phyloP scores from a whole-genome alignment of 2,888 invertebrate species.

The Diaphora mendica region DNA sequence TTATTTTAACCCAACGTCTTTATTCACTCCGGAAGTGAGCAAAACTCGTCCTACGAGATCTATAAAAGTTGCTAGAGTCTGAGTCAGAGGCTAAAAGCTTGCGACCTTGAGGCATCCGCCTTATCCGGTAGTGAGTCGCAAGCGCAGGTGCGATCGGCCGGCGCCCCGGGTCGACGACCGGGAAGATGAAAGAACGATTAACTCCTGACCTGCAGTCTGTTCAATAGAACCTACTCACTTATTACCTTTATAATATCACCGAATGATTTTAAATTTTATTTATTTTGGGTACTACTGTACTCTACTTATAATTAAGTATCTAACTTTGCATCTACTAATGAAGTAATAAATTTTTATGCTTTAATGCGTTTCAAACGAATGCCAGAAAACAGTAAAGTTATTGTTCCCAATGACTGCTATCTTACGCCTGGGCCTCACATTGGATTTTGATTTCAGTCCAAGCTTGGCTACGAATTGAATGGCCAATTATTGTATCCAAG shows the following conservation, averaged over 20 bases:
- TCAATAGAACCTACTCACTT: slow-evolving; percentile 42
- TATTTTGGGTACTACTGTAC: slow-evolving; percentile 7
- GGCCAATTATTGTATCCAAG: too few relatives aligned
- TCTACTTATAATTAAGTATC: background rate
- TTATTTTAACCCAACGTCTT: slow-evolving; percentile 10
- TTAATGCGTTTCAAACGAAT: slow-evolving; percentile 33
- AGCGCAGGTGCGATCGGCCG: slow-evolving; percentile 73
- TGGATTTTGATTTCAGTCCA: too few relatives aligned
- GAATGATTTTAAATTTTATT: slow-evolving; percentile 6
- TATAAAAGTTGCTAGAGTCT: slow-evolving; percentile 42
- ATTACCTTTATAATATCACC: slow-evolving; percentile 4
- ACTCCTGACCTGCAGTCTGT: slow-evolving; percentile 54
- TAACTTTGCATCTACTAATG: slow-evolving; percentile 13
- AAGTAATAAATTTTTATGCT: slow-evolving; percentile 30
- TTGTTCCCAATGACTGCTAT: slow-evolving; percentile 50
- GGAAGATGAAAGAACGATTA: slow-evolving; percentile 59
- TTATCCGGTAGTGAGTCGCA: slow-evolving; percentile 59
- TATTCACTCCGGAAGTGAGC: slow-evolving; percentile 41
- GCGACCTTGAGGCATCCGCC: slow-evolving; percentile 74
- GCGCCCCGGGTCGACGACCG: slow-evolving; percentile 72
- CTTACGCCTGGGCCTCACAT: too few relatives aligned
- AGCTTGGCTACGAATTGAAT: too few relatives aligned
- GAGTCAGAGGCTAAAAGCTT: slow-evolving; percentile 62
- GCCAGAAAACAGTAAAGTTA: slow-evolving; percentile 35
- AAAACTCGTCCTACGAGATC: slow-evolving; percentile 34